Conservation (phyloP, 2,888 invertebrate genomes). For the Drosophila subquinaria region DNA sequence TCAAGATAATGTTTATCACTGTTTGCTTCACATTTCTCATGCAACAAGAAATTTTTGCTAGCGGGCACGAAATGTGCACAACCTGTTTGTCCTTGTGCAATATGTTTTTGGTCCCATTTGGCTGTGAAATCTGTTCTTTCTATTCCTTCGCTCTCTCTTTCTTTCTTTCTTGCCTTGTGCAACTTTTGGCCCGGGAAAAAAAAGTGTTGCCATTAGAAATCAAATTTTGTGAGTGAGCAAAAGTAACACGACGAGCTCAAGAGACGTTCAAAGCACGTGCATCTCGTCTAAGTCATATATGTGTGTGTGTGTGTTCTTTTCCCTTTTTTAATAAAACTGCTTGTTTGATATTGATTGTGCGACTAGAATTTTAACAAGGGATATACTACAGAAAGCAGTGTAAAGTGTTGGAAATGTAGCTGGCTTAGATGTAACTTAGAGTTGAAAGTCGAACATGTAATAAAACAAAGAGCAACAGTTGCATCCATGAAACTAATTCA, state of each 20-base stretch:
- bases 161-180: background rate
- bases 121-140: background rate
- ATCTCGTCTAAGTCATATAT: background rate
- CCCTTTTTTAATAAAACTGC: constrained; percentile 25
- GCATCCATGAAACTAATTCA: constrained; percentile 31
- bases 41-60: constrained; percentile 54
- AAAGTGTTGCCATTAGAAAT: constrained; percentile 45
- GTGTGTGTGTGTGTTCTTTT: background rate
- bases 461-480: constrained; percentile 49
- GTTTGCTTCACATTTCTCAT: constrained; percentile 30
- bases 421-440: constrained; percentile 5
- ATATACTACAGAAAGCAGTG: constrained; percentile 14
- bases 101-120: constrained; percentile 5
- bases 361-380: constrained; percentile 13
- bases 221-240: constrained; percentile 38
- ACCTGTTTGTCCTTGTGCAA: constrained; percentile 19
- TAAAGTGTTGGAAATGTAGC: constrained; percentile 6
- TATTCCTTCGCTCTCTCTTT: background rate
- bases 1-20: constrained; percentile 47
- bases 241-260: constrained; percentile 15
- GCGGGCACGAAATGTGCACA: constrained; percentile 37
- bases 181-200: constrained; percentile 23
- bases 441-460: constrained; percentile 15
- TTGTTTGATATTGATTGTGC: constrained; percentile 50
- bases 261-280: constrained; percentile 28